These are phyloP conservation scores for Rafetus swinhoei DNA, from an alignment of 2,113 vertebrate species.

Conservation along the genomic window DNA sequence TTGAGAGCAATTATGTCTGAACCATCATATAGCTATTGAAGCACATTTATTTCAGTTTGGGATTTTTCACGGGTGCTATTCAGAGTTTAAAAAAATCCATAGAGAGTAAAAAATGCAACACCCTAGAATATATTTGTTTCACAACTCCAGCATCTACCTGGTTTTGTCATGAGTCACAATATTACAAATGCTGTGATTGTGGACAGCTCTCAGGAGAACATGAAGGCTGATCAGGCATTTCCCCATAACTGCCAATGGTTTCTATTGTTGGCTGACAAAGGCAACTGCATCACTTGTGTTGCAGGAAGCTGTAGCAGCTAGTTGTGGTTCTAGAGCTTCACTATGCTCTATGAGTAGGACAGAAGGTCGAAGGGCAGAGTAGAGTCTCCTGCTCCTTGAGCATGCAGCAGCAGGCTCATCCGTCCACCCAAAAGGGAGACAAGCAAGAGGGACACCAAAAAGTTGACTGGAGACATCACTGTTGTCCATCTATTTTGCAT, in stretches of 20 bases:
- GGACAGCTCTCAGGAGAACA: neutral
- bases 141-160: neutral
- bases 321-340: neutral
- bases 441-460: neutral
- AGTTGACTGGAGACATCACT: rapidly evolving
- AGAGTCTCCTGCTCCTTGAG: neutral
- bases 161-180: neutral
- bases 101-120: neutral
- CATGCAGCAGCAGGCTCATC: neutral
- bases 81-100: neutral
- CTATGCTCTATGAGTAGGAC: neutral
- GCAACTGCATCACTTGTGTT: neutral
- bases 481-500: neutral
- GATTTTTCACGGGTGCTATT: neutral
- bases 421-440: neutral
- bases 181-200: neutral
- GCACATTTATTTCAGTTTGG: neutral
- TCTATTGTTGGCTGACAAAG: neutral
- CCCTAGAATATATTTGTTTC: neutral
- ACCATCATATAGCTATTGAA: neutral
- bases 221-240: neutral
- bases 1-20: neutral
- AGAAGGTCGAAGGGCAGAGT: neutral
- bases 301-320: neutral
- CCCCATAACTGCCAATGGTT: neutral